Conservation (phyloP, 30 jellyfish, hydroid and myxozoan genomes). For the Aurelia aurita region DNA sequence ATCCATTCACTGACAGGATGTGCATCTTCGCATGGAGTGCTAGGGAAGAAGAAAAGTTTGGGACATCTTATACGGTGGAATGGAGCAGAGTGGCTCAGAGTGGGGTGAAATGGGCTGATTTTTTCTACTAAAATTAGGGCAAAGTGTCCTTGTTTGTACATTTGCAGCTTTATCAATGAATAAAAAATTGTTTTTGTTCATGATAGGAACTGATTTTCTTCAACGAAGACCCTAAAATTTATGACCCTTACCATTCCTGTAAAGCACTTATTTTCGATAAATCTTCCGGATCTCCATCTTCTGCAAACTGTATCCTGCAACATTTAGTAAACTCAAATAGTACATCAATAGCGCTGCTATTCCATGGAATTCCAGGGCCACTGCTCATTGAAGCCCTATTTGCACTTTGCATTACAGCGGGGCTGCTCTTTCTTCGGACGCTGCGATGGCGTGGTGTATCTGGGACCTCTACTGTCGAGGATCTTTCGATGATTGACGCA, state of each 20-base stretch:
- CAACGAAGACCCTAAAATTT: no score
- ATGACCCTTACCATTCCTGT: no score
- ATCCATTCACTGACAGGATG: slow-evolving; percentile 70
- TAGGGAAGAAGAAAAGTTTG: slow-evolving; percentile 2
- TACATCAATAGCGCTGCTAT: slow-evolving; percentile 55
- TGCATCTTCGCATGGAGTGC: slow-evolving; percentile 65
- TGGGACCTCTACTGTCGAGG: slow-evolving; percentile 25
- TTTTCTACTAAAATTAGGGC: no score
- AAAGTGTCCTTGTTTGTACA: no score
- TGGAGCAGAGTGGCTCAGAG: no score
- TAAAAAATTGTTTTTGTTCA: no score
- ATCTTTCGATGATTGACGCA: slow-evolving; percentile 33
- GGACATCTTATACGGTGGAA: no score
- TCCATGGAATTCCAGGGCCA: slow-evolving; percentile 54
- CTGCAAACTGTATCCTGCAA: slow-evolving; percentile 28
- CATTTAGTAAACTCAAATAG: slow-evolving; percentile 43
- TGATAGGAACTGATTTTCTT: no score
- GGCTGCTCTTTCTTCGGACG: slow-evolving; percentile 68
- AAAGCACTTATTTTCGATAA: not conserved
- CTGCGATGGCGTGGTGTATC: slow-evolving; percentile 78
- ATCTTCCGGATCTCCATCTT: slow-evolving; percentile 58
- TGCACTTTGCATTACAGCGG: slow-evolving; percentile 46
- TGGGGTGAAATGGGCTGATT: no score
- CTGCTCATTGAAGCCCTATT: not conserved
- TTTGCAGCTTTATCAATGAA: no score